Percentiles rank a stretch among this genome's conserved stretches.
These are phyloP conservation scores for Drosophila maculinotata DNA, from an alignment of 2,888 invertebrate genomes.

Conservation along the genomic window DNA sequence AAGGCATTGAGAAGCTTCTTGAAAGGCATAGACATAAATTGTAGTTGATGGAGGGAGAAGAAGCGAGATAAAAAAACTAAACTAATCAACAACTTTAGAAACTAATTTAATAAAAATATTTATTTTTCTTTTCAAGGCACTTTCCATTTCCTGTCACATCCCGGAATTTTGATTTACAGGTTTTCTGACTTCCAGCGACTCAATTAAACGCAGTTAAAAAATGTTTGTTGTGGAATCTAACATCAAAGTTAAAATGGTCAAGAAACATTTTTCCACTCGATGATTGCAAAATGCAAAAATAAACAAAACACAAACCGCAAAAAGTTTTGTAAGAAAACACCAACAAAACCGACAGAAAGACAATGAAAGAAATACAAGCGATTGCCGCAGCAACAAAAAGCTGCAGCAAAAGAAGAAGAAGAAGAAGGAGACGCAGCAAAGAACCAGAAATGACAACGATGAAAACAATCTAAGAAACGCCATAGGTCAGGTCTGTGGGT, in stretches of 20 bases:
- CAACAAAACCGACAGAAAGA: slow-evolving; percentile 10
- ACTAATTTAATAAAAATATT: no score
- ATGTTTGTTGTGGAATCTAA: no score
- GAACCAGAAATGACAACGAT: slow-evolving; percentile 41
- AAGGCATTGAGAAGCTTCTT: slow-evolving; percentile 2
- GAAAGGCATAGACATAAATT: background rate
- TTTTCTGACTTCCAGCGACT: background rate
- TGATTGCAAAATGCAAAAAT: slow-evolving; percentile 44
- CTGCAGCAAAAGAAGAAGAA: slow-evolving; percentile 21
- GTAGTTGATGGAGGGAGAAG: background rate
- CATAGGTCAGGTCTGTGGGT: slow-evolving; percentile 76
- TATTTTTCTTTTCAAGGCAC: no score
- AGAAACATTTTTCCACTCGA: slow-evolving; percentile 27
- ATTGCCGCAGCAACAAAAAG: slow-evolving; percentile 8
- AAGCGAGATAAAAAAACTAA: no score
- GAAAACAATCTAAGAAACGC: slow-evolving; percentile 18
- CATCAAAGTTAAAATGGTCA: no score
- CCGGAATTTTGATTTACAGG: background rate
- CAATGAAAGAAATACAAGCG: slow-evolving; percentile 15
- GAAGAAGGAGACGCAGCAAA: slow-evolving; percentile 23
- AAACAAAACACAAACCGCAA: slow-evolving; percentile 20
- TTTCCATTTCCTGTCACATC: background rate
- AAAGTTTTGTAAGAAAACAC: slow-evolving; percentile 40
- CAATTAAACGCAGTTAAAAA: no score
- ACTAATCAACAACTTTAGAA: background rate